phyloP scores from a whole-genome alignment of 2,797 vertebrate genomes.

The Trematomus bernacchii region DNA sequence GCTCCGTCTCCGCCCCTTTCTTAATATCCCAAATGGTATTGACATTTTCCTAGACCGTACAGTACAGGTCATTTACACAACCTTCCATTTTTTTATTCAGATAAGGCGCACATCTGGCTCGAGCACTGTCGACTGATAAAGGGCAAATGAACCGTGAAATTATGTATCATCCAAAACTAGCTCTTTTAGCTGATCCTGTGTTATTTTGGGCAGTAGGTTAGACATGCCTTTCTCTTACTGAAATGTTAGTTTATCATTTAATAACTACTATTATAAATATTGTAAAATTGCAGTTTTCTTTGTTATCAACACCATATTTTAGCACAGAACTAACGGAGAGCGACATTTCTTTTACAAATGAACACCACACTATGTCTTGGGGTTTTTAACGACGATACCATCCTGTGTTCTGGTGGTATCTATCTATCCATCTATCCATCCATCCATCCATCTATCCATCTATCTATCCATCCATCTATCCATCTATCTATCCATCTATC shows the following conservation, averaged over 20 bases:
- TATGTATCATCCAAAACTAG: constrained; percentile 25
- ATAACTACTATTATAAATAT: not conserved
- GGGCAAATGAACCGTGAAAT: constrained; percentile 26
- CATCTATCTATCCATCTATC: too few species aligned
- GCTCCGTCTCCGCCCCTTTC: not conserved
- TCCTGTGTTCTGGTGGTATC: not conserved
- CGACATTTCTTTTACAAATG: not conserved
- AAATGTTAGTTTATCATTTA: constrained; percentile 1
- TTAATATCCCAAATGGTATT: constrained; percentile 51
- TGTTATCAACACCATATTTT: not conserved
- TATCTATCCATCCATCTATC: too few species aligned
- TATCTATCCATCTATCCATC: too few species aligned
- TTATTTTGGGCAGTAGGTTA: constrained; percentile 3
- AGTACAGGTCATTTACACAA: constrained; percentile 16
- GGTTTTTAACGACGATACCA: not conserved
- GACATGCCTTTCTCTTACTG: not conserved
- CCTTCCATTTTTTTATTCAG: not conserved
- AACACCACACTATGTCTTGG: not conserved
- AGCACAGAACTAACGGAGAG: not conserved
- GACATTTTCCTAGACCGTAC: constrained; percentile 47
- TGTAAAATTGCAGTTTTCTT: not conserved
- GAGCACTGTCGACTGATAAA: constrained; percentile 29
- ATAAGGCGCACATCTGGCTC: constrained; percentile 3
- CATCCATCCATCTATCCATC: too few species aligned
- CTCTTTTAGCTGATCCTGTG: not conserved